A percentile compares a stretch with the other conserved stretches of the same genome.
These are phyloP conservation scores for Sturnira hondurensis DNA, from an alignment of 2,113 vertebrate genomes.

Conservation along the genomic window DNA sequence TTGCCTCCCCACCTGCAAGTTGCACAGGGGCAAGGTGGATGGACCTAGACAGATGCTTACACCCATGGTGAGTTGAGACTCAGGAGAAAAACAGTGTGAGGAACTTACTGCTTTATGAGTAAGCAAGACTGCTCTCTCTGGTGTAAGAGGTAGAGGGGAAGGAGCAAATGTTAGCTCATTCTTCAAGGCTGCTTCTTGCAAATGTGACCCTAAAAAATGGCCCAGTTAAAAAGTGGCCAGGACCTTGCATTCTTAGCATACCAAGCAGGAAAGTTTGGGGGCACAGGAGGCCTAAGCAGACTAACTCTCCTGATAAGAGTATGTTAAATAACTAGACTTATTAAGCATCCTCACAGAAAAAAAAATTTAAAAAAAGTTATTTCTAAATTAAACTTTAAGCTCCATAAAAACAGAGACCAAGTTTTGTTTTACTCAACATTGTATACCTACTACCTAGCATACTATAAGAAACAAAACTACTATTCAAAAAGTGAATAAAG, in stretches of 20 bases:
- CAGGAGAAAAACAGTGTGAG: neutral
- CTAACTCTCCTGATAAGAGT: neutral
- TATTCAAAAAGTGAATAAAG: neutral
- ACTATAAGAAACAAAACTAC: neutral
- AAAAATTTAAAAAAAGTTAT: neutral
- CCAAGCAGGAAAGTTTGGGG: neutral
- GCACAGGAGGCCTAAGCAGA: neutral
- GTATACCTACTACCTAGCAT: neutral
- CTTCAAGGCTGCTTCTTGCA: neutral
- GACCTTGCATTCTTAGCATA: neutral
- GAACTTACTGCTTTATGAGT: neutral
- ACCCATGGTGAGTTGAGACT: neutral
- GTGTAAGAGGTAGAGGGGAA: neutral
- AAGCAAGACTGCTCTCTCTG: neutral
- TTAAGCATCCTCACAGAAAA: neutral
- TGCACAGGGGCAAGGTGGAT: neutral
- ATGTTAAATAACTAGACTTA: neutral
- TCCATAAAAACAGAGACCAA: neutral
- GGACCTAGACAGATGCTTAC: neutral
- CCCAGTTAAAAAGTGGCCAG: neutral
- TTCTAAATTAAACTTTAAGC: neutral
- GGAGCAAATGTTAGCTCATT: neutral
- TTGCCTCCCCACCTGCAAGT: neutral
- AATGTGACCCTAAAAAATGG: neutral
- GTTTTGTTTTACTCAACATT: neutral